Percentiles rank a stretch among this genome's conserved stretches.
Conservation (phyloP, 2,888 invertebrate species). For the Lapara coniferarum region DNA sequence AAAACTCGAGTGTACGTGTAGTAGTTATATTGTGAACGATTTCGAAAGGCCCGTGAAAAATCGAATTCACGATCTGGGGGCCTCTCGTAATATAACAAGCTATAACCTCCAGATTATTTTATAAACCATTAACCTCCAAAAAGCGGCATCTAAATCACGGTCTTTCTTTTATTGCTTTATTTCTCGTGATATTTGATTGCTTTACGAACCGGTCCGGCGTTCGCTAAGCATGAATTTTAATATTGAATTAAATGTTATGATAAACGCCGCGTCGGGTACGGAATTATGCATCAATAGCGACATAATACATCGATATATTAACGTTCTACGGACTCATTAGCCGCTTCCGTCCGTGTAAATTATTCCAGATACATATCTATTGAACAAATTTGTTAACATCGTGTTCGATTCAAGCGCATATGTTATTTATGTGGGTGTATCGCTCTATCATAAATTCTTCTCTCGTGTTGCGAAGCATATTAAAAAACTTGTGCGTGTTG, state of each 20-base stretch:
- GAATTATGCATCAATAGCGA: constrained; percentile 25
- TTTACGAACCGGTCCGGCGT: constrained; percentile 47
- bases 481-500: constrained; percentile 12
- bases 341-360: constrained; percentile 50
- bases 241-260: constrained; percentile 33
- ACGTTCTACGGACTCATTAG: constrained; percentile 52
- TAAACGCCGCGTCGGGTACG: constrained; percentile 48
- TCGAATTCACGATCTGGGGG: constrained; percentile 1
- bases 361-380: constrained; percentile 37
- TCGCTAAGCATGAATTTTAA: constrained; percentile 28
- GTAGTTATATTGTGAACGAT: not conserved
- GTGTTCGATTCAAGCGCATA: constrained; percentile 43
- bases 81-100: constrained; percentile 21
- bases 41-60: constrained; percentile 20
- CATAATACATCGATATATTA: constrained; percentile 46
- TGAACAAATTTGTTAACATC: constrained; percentile 45
- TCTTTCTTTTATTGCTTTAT: constrained; percentile 63
- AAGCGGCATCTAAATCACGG: constrained; percentile 50
- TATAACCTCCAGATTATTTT: constrained; percentile 28
- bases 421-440: constrained; percentile 35
- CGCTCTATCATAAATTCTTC: constrained; percentile 24
- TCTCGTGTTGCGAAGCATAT: constrained; percentile 12
- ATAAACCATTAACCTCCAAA: constrained; percentile 58
- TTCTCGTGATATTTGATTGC: constrained; percentile 57
- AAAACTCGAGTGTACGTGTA: constrained; percentile 1